Evolutionary conservation across 2,888 invertebrate genomes (phyloP), one percentile per base, ranked within the genome.

Genomic region (Ectropis crepuscularia): DNA sequence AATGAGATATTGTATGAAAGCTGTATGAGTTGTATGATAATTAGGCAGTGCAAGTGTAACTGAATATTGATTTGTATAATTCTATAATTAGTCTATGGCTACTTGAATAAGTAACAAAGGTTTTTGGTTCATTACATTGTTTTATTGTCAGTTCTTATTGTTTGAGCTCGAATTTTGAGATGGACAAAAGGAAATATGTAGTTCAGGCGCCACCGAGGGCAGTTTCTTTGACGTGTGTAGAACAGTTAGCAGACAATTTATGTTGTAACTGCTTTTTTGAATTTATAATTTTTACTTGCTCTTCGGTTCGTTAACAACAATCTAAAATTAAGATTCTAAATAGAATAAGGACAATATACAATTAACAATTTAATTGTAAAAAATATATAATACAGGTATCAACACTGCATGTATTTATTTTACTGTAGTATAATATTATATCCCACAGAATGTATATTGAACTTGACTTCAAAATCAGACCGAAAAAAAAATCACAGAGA

Each of bases 1-100:
- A 73, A 74, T 75, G 72, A 73, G 74, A 59, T 45, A 60, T 65
- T 64, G 64, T 60, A 53, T 53, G 53, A 36, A n/a, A 36, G n/a
- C 12, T 53, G 61, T 61, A 58, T 61, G 51, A 57, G 48, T 62
- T 50, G 57, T 63, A 65, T 65, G 64, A 48, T 55, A 51, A 60
- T 60, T 48, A 65, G 51, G 8, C 16, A 63, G 62, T 57, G 63
- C 58, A 58, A 53, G 53, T 63, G 60, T 55, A 48, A 49, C 59
- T 59, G 64, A 64, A 64, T 64, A 64, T 64, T 64, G 60, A 64
- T 64, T 60, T 61, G 64, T 65, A 61, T 61, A 65, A 65, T 65
- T 57, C 51, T 11, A 48, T 61, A 57, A 61, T 65, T 65, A 65
- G 64, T 65, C 50, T 57, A 6, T 6, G 9, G 64, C 64, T 65